A percentile compares a stretch with the other conserved stretches of the same genome.
Conservation (phyloP, 1,140 invertebrate genomes). For the Bombus picipes region DNA sequence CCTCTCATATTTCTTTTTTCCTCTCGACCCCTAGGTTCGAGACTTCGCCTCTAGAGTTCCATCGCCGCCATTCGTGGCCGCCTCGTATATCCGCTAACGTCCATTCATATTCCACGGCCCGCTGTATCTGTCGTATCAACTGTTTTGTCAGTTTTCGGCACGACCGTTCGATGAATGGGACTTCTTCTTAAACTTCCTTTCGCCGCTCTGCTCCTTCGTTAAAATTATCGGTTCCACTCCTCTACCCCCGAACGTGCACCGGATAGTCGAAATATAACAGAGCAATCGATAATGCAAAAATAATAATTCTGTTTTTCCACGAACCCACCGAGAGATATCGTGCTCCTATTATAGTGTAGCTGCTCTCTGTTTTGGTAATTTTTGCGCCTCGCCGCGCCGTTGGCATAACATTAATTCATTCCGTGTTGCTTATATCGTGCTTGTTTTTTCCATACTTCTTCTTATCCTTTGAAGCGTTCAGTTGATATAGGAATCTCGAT, state of each 20-base stretch:
- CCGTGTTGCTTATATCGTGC: not conserved
- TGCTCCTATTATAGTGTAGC: not conserved
- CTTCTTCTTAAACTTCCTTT: constrained; percentile 74
- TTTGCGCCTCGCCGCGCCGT: not conserved
- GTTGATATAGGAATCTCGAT: not conserved
- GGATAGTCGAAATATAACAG: constrained; percentile 8
- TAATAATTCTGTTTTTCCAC: constrained; percentile 55
- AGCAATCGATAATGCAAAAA: constrained; percentile 62
- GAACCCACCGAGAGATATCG: not conserved
- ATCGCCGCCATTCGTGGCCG: constrained; percentile 51
- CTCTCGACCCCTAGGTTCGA: constrained; percentile 40
- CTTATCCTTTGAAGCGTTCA: not conserved
- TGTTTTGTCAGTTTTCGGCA: constrained; percentile 81
- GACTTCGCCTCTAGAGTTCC: constrained; percentile 58
- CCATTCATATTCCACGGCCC: constrained; percentile 75
- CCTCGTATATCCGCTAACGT: constrained; percentile 67
- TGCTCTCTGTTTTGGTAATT: not conserved
- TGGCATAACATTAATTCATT: not conserved
- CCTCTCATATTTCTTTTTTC: constrained; percentile 30
- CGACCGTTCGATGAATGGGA: constrained; percentile 75
- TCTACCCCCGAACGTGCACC: not conserved
- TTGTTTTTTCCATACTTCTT: not conserved
- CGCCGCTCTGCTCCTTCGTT: constrained; percentile 73
- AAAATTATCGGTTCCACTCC: constrained; percentile 71
- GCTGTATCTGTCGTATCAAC: constrained; percentile 81